phyloP scores from a whole-genome alignment of 92 coral and sea anemone species.

The Siderastrea siderea region DNA sequence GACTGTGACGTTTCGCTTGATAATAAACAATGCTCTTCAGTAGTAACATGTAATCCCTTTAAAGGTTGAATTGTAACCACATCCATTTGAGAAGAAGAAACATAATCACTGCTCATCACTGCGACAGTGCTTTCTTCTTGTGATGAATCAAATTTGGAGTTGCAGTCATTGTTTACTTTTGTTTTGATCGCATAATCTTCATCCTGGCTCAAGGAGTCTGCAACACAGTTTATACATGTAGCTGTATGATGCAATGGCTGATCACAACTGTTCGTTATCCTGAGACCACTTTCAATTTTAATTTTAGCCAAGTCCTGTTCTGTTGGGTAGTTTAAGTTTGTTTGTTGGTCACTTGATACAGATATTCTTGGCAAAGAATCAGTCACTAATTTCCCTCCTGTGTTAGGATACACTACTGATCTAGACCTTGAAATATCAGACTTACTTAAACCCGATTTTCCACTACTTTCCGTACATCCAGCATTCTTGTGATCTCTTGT shows the following conservation, averaged over 20 bases:
- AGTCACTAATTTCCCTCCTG: neutral
- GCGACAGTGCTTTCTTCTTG: neutral
- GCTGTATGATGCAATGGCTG: neutral
- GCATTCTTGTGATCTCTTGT: neutral
- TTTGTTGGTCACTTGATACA: neutral
- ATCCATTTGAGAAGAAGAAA: constrained; percentile 20
- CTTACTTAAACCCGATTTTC: neutral
- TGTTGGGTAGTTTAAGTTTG: neutral
- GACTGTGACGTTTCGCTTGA: constrained; percentile 7
- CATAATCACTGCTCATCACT: neutral
- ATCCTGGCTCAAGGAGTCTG: neutral
- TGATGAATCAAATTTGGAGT: neutral
- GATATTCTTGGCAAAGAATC: neutral
- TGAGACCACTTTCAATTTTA: neutral
- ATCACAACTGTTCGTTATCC: no score
- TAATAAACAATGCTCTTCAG: constrained; percentile 18
- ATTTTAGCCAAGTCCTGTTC: neutral
- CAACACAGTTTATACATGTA: neutral
- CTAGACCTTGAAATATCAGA: neutral
- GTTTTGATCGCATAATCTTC: neutral
- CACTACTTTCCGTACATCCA: neutral
- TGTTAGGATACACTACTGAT: neutral
- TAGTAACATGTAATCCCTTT: neutral
- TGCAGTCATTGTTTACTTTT: neutral
- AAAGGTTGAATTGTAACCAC: constrained; percentile 8